phyloP scores from a whole-genome alignment of 2,888 invertebrate genomes.

The Drosophila birchii region DNA sequence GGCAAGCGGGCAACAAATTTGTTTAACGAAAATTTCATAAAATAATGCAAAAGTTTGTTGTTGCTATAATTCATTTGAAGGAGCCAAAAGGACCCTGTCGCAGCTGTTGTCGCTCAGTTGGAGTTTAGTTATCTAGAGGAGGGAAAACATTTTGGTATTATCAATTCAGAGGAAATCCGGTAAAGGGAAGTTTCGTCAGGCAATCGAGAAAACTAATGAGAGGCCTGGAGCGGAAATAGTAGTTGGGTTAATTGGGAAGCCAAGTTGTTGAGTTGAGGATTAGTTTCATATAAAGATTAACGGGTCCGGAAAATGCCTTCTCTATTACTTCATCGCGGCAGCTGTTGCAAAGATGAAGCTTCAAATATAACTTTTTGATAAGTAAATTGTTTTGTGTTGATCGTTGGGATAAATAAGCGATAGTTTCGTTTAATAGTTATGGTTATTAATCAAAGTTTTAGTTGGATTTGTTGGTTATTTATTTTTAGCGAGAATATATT shows the following conservation, averaged over 20 bases:
- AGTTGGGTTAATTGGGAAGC: constrained; percentile 24
- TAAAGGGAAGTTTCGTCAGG: background rate
- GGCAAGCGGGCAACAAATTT: constrained; percentile 65
- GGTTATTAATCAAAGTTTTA: background rate
- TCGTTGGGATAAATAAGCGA: background rate
- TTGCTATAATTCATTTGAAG: constrained; percentile 49
- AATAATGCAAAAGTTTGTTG: constrained; percentile 69
- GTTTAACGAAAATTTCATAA: constrained; percentile 79
- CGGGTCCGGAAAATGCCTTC: background rate
- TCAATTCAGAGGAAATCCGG: constrained; percentile 26
- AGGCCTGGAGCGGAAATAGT: constrained; percentile 10
- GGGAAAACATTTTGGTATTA: constrained; percentile 26
- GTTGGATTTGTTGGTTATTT: background rate
- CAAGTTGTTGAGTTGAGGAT: constrained; percentile 21
- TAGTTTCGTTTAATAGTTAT: background rate
- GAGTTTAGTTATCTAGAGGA: constrained; percentile 16
- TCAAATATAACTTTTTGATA: constrained; percentile 23
- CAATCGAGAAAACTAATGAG: constrained; percentile 34
- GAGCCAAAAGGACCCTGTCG: constrained; percentile 41
- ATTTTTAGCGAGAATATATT: background rate
- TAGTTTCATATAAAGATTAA: constrained; percentile 31
- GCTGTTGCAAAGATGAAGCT: constrained; percentile 13
- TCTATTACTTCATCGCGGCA: constrained; percentile 6
- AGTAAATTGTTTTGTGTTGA: constrained; percentile 16
- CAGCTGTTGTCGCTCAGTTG: constrained; percentile 49